A percentile compares a stretch with the other conserved stretches of the same genome.
Conservation (phyloP, 92 coral and sea anemone genomes). For the Epizoanthus illoricatus region DNA sequence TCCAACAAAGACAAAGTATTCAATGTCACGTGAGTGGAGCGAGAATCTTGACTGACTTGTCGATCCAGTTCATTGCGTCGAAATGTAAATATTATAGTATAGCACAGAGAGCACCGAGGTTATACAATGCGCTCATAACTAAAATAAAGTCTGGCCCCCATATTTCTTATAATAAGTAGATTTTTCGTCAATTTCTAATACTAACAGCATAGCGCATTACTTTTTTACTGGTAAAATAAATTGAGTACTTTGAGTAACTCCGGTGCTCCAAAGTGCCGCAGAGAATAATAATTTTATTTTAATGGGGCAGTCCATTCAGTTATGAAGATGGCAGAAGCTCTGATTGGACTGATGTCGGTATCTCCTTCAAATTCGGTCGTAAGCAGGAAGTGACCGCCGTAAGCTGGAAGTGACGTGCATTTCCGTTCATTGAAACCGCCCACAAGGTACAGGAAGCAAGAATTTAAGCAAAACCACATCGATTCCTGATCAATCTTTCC, state of each 20-base stretch:
- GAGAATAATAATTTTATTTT: too few species aligned
- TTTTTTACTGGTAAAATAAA: background rate
- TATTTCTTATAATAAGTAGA: too few species aligned
- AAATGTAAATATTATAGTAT: constrained; percentile 26
- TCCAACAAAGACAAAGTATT: background rate
- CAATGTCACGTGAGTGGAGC: background rate
- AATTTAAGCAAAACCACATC: background rate
- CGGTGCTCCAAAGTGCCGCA: background rate
- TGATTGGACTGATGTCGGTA: too few species aligned
- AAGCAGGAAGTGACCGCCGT: background rate
- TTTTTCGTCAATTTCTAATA: too few species aligned
- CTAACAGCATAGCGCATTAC: too few species aligned
- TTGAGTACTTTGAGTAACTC: background rate
- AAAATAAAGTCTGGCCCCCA: background rate
- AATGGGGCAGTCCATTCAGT: too few species aligned
- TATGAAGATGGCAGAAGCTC: background rate
- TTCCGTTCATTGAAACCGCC: constrained; percentile 19
- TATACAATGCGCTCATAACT: background rate
- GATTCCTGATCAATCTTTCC: constrained; percentile 17
- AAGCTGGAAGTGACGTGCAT: constrained; percentile 13
- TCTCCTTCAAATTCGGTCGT: background rate
- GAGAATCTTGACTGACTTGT: background rate
- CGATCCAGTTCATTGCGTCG: constrained; percentile 5
- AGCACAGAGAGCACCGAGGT: background rate
- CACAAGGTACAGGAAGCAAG: background rate